Evolutionary conservation across 2,797 vertebrate genomes (phyloP), one percentile per base, ranked within the genome.

Genomic region (Hydrolagus colliei): DNA sequence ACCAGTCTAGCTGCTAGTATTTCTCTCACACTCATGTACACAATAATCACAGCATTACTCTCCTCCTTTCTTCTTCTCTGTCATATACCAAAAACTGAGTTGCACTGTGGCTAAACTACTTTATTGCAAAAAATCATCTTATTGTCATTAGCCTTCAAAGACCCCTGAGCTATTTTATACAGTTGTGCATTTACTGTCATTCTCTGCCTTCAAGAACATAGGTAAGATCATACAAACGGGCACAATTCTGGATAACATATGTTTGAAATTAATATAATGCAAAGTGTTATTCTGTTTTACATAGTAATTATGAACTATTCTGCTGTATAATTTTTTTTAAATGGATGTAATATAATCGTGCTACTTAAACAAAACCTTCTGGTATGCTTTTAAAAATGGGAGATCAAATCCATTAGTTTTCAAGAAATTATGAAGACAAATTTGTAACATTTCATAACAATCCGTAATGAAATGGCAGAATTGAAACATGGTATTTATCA

Each of bases 1-100:
- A 84, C 63, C 63, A 71, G 79, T 84, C 79, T 67, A 84, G 79
- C 79, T 84, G 79, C 79, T 32, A 71, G 79, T 71, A 71, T 84
- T 84, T 71, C 41, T 52, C 41, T 52, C 79, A 84, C 52, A 84
- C 71, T 84, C 79, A 84, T 84, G 62, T 84, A 68, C 79, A 84
- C 79, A 84, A 84, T 84, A 84, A 84, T 84, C 71, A 84, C 65
- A 71, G 16, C 65, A 84, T 35, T 63, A 82, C 41, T 52, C 41
- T 52, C 14, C 35, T 41, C 20, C 79, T 84, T 80, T 71, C 65
- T 35, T 63, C 65, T 41, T 52, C 32, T 32, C 16, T 32, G 41
- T 32, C 32, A 32, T 67, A 65, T 12, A 68, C 41, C 32, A 68
- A 82, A 35, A 20, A 41, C 18, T 71, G 32, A 62, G 71, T 18